Base-by-base conservation (phyloP, 2,797 vertebrate species). In the Hirundo rustica region DNA sequence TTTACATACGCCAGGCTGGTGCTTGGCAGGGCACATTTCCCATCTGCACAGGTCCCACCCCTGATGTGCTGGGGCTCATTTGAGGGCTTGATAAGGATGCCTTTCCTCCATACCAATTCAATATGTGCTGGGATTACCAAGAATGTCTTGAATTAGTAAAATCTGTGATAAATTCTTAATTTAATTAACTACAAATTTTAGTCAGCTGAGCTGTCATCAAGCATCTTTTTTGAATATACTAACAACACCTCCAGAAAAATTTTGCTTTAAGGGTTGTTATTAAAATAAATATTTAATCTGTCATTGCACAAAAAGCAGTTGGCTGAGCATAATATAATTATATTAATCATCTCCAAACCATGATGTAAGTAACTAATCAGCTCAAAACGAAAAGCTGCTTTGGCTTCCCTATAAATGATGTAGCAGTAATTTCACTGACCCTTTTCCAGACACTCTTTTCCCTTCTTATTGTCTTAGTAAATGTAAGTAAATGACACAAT, bases 241-340 rank as follows among this genome's bases (percentile, higher is more conserved):
- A 84, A 58, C 75, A 91, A 38, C 58, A 88, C 85, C 58, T 91
- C 64, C 68, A 61, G 70, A 94, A 89, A 32, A 90, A 34, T 50
- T 44, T 65, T 65, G 38, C 29, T 62, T 94, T 86, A 48, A 72
- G 36, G 13, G 7, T 72, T 83, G 58, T 61, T 75, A 88, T 91
- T 92, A 88, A 92, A 92, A 84, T 89, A 90, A 93, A 78, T 94
- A 88, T 88, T 91, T 91, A 72, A 86, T 93, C 88, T 90, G 34
- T 75, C 34, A 50, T 40, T 77, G 30, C 30, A 78, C 47, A 81
- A 80, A 89, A 30, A 67, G 50, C n/a, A 32, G 9, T 64, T 92
- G 68, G 27, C 55, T 79, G 81, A 82, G 30, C 32, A 47, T 66
- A 66, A 58, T 67, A 29, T 66, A 84, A 79, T 66, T 77, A 36